Evolutionary conservation across 2,113 vertebrate genomes (phyloP), one percentile per base, ranked within the genome.

Genomic region (Glareola pratincola): DNA sequence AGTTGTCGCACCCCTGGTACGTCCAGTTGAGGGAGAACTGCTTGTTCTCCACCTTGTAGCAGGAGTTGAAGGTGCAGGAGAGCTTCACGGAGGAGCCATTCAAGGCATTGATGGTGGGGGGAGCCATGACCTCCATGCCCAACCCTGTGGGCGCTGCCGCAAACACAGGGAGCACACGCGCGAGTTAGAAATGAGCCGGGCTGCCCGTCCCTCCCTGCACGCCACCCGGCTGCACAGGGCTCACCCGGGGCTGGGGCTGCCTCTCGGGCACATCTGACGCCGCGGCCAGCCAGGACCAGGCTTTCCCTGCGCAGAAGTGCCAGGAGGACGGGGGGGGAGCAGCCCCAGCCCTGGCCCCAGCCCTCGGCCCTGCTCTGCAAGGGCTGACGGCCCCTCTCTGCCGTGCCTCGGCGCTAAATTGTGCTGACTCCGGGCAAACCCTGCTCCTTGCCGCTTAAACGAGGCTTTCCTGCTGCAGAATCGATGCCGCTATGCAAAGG

Each of bases 21-120:
- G 99, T 99, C 99, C 99, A 99, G 98, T 99, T 99, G 98, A 99
- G 98, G 94, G 98, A 98, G 97, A 99, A 99, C 91, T 98, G 99
- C 83, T 98, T 98, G 77, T 97, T 96, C 72, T 99, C 99, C 96
- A 99, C 99, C 56, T 98, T 99, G 96, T 99, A 99, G 98, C 99
- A 99, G 96, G 99, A 99, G 63, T 98, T 99, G 96, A 99, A 99
- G 32, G 98, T 98, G 97, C 99, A 99, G 92, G 98, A 69, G 93
- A 99, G 99, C 95, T 98, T 99, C 87, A 98, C 97, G 0, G 98
- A 98, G 20, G 99, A 98, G 91, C 99, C 99, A 1, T 99, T 99
- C 95, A 99, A 95, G 53, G 98, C 99, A 14, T 97, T 98, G 66
- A 99, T 97, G 67, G 57, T 93, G 62, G 63, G 3, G 1, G 98